Conservation (phyloP, 2,888 invertebrate genomes). For the Nebria salina region DNA sequence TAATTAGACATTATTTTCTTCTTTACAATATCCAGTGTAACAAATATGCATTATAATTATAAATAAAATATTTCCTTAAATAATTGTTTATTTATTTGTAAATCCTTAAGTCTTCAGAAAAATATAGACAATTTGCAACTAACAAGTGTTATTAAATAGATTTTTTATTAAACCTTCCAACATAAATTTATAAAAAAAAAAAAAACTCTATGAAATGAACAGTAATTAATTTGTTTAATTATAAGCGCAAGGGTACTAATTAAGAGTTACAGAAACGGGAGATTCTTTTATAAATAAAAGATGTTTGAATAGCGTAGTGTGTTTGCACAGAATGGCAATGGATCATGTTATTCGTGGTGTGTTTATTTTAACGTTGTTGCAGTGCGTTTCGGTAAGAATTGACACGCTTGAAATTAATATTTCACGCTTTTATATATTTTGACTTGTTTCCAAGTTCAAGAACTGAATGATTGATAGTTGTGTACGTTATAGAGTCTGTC, state of each 20-base stretch:
- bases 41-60: neutral
- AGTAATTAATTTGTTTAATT: neutral
- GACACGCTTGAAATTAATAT: too few species aligned
- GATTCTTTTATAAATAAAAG: neutral
- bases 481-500: conserved; percentile 24
- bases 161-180: neutral
- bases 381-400: neutral
- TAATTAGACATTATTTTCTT: conserved; percentile 20
- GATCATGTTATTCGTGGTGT: neutral
- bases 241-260: neutral
- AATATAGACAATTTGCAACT: neutral
- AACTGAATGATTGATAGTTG: neutral
- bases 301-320: neutral
- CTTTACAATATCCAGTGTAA: conserved; percentile 40
- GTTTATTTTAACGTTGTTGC: neutral
- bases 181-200: neutral
- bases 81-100: neutral
- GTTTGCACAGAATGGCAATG: neutral
- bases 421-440: neutral
- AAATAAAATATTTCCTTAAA: neutral
- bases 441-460: neutral
- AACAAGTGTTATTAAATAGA: too few species aligned
- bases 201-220: neutral
- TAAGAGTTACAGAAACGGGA: neutral
- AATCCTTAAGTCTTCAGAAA: neutral